Evolutionary conservation across 2,113 vertebrate genomes (phyloP).

Genomic region (Chlamydotis undulata): DNA sequence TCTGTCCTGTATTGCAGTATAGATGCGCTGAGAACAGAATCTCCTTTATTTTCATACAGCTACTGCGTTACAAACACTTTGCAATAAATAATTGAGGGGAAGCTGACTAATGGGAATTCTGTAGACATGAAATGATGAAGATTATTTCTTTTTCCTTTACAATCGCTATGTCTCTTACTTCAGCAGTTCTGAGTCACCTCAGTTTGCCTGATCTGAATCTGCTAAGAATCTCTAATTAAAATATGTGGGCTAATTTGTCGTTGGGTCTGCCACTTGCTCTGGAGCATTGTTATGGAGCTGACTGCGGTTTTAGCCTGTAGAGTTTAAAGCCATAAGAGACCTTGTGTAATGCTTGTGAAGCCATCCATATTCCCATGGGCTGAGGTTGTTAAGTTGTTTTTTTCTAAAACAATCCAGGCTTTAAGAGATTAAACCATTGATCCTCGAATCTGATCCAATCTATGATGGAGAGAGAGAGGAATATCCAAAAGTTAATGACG

Average conservation of each 20-base stretch:
- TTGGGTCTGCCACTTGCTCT: not conserved
- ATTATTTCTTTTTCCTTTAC: not conserved
- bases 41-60: not conserved
- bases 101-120: not conserved
- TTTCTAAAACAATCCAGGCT: not conserved
- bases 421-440: not conserved
- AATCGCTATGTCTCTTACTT: not conserved
- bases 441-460: not conserved
- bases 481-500: not conserved
- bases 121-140: not conserved
- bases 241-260: not conserved
- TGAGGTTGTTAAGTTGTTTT: not conserved
- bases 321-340: not conserved
- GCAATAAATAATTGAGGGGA: not conserved
- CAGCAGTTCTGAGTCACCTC: not conserved
- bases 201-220: not conserved
- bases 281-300: not conserved
- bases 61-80: not conserved
- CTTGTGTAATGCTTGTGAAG: not conserved
- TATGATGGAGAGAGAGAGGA: not conserved
- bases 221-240: not conserved
- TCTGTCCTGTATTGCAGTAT: not conserved
- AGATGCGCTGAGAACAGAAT: not conserved
- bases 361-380: not conserved
- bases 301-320: not conserved